Conservation (phyloP, 2,888 invertebrate species). For the Zygothrica quintamaculata region DNA sequence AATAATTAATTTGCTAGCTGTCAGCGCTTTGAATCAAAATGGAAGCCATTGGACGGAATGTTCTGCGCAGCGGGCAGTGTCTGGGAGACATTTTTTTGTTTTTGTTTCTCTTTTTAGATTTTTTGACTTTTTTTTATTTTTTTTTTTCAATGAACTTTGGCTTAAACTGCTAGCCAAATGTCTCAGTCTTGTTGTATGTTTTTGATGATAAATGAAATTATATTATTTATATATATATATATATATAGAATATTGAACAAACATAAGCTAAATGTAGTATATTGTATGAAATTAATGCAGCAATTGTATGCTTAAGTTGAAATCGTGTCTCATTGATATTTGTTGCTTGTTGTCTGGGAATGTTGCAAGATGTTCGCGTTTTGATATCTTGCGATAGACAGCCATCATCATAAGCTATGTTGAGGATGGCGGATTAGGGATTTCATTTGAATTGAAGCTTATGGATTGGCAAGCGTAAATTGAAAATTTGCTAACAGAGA, state of each 20-base stretch:
- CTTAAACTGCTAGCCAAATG: no score
- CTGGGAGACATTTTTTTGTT: constrained; percentile 9
- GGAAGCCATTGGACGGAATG: neutral
- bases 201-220: no score
- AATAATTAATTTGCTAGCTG: constrained; percentile 61
- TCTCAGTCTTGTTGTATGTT: no score
- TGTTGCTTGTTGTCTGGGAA: constrained; percentile 10
- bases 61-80: constrained; percentile 5
- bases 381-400: constrained; percentile 20
- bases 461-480: neutral
- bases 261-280: no score
- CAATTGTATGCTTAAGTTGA: no score
- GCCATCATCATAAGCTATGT: constrained; percentile 20
- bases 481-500: constrained; percentile 24
- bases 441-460: constrained; percentile 2
- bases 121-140: no score
- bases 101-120: no score
- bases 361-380: constrained; percentile 3
- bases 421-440: constrained; percentile 11
- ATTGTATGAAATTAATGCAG: no score
- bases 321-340: constrained; percentile 30
- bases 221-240: no score
- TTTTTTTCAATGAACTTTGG: neutral
- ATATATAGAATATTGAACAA: no score
- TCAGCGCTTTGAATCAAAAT: constrained; percentile 28